phyloP scores from a whole-genome alignment of 2,888 invertebrate genomes.

The Hypercompe scribonia region DNA sequence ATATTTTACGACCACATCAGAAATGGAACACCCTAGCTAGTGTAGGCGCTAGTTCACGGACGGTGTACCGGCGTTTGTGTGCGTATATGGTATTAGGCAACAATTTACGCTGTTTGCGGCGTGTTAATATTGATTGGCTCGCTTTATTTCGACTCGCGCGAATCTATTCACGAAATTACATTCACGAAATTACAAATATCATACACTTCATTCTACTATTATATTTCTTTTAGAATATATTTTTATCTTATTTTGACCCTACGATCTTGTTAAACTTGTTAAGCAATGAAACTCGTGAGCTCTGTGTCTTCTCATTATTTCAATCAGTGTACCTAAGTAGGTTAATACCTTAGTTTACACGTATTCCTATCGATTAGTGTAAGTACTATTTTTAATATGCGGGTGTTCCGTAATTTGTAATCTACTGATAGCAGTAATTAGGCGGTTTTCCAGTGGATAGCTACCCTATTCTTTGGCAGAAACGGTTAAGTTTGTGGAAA shows the following conservation, averaged over 20 bases:
- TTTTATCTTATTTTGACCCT: slow-evolving; percentile 46
- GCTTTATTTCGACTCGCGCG: slow-evolving; percentile 85
- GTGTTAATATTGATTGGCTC: slow-evolving; percentile 87
- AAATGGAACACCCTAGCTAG: slow-evolving; percentile 69
- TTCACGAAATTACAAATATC: slow-evolving; percentile 53
- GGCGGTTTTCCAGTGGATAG: no score
- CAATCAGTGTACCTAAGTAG: slow-evolving; percentile 36
- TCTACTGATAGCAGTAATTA: not conserved
- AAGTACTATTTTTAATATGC: slow-evolving; percentile 42
- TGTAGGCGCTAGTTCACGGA: slow-evolving; percentile 68
- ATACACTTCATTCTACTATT: slow-evolving; percentile 50
- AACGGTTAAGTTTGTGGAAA: not conserved
- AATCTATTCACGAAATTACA: slow-evolving; percentile 79
- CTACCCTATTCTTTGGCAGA: not conserved
- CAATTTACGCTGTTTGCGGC: slow-evolving; percentile 87
- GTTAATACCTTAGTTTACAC: slow-evolving; percentile 48
- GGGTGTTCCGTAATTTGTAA: slow-evolving; percentile 46
- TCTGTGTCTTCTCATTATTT: slow-evolving; percentile 37
- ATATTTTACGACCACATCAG: slow-evolving; percentile 20
- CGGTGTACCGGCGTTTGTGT: slow-evolving; percentile 66
- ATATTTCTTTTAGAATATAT: slow-evolving; percentile 39
- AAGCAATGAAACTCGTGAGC: slow-evolving; percentile 40
- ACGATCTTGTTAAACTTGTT: slow-evolving; percentile 46
- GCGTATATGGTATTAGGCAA: slow-evolving; percentile 85
- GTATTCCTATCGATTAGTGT: slow-evolving; percentile 49